Base-by-base conservation (phyloP, 2,888 invertebrate species). In the Metopia argyrocephala region DNA sequence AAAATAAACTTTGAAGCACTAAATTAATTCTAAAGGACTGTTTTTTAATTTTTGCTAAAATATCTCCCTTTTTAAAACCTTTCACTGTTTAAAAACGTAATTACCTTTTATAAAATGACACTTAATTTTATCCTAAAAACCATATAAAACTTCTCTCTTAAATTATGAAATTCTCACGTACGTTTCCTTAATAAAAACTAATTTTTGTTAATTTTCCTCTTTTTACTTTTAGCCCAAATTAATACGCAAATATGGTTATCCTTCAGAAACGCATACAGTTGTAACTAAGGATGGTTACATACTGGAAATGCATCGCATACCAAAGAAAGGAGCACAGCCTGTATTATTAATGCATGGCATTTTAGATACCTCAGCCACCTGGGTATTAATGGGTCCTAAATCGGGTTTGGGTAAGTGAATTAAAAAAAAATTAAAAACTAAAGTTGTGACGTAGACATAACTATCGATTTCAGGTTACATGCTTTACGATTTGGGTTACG, bases 201-300 rank as follows among this genome's bases (percentile, higher is more conserved):
- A 21, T 15, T 52, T 21, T 21, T 65, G 18, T 27, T 48, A 45
- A 48, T 21, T 23, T 20, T 48, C 75, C 54, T 21, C 18, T 59
- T 45, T 3, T 27, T 57, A 61, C 15, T 66, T 83, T 83, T 79
- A 93, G 93, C 92, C 92, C 1, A 92, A 92, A 84, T 88, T 94
- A 65, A 91, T 94, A 50, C 89, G 88, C 48, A 93, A 93, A 86
- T 93, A 94, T 86, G 92, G 93, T 0, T 95, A 95, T 87, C 92
- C 92, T 0, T 89, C 93, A 5, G 94, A 95, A 89, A 92, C 91
- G 23, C 94, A 95, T 85, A 88, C 87, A 0, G 93, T 95, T 6
- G 91, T 91, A n/a, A 97, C 97, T 0, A 88, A 92, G 52, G 97
- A 97, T 91, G 95, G 95, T 1, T 97, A 96, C 85, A 93, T 96